Conservation (phyloP, 2,797 vertebrate species). For the Mionectes olivaceus region DNA sequence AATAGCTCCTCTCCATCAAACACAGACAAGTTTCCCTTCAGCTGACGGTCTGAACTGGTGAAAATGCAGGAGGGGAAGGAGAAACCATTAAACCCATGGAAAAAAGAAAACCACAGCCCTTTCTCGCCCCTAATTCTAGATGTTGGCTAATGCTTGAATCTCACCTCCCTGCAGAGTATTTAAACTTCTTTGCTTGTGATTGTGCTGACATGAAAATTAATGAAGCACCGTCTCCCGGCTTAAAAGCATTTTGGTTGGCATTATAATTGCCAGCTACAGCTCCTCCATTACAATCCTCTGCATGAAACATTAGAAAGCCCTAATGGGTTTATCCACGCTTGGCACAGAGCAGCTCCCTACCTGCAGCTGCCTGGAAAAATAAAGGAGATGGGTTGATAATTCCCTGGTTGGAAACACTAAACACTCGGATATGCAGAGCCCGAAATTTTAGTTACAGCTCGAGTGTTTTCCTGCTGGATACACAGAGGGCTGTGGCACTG, state of each 20-base stretch:
- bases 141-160: background rate
- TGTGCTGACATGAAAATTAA: constrained; percentile 54
- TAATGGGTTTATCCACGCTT: constrained; percentile 47
- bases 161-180: constrained; percentile 33
- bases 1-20: background rate
- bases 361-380: constrained; percentile 64
- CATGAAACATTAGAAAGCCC: constrained; percentile 54
- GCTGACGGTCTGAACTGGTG: background rate
- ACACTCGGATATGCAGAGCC: background rate
- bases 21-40: background rate
- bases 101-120: background rate
- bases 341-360: constrained; percentile 25
- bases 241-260: constrained; percentile 58
- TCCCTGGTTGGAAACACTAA: background rate
- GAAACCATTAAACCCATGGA: background rate
- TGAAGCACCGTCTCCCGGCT: constrained; percentile 28
- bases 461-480: background rate
- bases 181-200: constrained; percentile 16
- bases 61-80: background rate
- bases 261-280: constrained; percentile 35
- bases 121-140: background rate
- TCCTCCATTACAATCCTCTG: constrained; percentile 40
- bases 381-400: background rate
- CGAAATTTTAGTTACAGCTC: background rate
- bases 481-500: background rate